Evolutionary conservation across 2,888 invertebrate species (phyloP).

Genomic region (Stictocephala bisonia): DNA sequence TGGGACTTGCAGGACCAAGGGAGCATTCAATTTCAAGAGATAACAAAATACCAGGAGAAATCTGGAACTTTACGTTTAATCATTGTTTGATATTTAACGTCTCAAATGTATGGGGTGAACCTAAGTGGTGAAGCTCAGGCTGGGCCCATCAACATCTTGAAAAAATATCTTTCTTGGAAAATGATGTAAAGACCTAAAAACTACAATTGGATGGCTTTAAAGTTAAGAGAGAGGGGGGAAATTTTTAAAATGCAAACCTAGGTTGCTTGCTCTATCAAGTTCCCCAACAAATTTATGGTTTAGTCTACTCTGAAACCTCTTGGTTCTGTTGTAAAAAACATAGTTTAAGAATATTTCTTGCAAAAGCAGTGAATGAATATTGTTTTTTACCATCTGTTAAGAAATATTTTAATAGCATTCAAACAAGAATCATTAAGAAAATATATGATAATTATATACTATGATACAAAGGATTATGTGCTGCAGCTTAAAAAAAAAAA

Average conservation of each 20-base stretch:
- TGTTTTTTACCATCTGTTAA: neutral
- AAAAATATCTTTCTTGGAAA: neutral
- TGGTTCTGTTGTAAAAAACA: neutral
- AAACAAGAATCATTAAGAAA: neutral
- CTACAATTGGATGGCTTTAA: neutral
- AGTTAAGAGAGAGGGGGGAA: neutral
- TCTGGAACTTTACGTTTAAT: too few species aligned
- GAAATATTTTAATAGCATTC: neutral
- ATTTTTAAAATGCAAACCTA: neutral
- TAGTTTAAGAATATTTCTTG: neutral
- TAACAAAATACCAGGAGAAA: too few species aligned
- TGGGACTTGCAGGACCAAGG: too few species aligned
- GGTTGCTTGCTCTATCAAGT: neutral
- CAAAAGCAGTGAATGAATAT: neutral
- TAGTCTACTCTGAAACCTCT: neutral
- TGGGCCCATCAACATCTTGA: neutral
- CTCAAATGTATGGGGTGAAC: too few species aligned
- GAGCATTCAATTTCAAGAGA: too few species aligned
- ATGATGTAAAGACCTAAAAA: neutral
- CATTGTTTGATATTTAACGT: too few species aligned
- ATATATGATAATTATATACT: neutral
- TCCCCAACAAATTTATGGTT: neutral
- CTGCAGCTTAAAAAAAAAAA: neutral
- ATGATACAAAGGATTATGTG: neutral
- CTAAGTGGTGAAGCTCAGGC: neutral